Percentiles rank a stretch among this genome's conserved stretches.
Conservation (phyloP, 1,140 invertebrate species). For the Trichonephila clavata region DNA sequence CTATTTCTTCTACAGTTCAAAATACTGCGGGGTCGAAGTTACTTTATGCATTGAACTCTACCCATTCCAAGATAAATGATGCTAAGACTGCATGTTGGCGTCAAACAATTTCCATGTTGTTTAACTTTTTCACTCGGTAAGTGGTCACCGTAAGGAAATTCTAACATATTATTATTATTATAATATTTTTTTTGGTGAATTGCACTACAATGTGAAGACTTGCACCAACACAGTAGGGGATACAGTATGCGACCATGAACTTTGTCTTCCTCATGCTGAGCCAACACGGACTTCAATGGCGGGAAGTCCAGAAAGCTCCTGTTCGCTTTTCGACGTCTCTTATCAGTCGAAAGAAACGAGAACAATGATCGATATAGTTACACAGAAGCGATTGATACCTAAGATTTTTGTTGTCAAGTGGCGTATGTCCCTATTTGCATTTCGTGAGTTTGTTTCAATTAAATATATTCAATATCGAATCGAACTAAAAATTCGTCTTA, state of each 20-base stretch:
- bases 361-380: conserved; percentile 27
- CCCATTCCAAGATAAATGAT: background rate
- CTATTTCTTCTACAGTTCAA: background rate
- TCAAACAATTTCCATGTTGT: conserved; percentile 21
- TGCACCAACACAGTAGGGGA: background rate
- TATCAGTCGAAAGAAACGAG: background rate
- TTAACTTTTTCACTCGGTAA: background rate
- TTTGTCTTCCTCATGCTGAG: conserved; percentile 20
- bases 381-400: background rate
- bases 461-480: too few species aligned
- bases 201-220: conserved; percentile 19
- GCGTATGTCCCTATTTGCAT: background rate
- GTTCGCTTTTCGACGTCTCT: background rate
- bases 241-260: background rate
- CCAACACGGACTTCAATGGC: background rate
- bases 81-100: background rate
- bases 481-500: too few species aligned
- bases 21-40: background rate
- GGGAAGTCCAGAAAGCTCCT: conserved; percentile 22
- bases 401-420: background rate
- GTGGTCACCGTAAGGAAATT: background rate
- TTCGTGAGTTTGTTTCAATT: too few species aligned
- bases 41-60: background rate
- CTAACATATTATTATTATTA: background rate
- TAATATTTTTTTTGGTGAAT: background rate